Base-by-base conservation (phyloP, 2,888 invertebrate genomes). In the Cataglyphis livida region DNA sequence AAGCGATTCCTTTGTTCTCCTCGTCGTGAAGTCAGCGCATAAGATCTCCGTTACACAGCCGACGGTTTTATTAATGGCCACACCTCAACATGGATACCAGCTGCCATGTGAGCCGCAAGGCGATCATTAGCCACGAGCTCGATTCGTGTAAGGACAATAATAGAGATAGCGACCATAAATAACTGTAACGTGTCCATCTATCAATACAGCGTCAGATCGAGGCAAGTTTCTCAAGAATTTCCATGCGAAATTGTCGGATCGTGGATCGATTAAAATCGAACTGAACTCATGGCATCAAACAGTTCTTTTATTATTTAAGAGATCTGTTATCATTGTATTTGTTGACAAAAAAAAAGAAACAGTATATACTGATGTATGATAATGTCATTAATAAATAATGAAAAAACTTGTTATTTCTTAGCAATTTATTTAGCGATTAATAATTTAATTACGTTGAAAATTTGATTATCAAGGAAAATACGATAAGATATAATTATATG, bases 91-190 rank as follows among this genome's bases (percentile, higher is more conserved):
- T 74, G 81, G 81, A 84, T 83, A 90, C 84, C 87, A 87, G 86
- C 89, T 87, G 87, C 81, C 85, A 84, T 78, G 82, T 75, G 84
- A 85, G 78, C 83, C 86, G 66, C 84, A 84, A 84, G 84, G 59
- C 74, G 76, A 90, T 85, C 89, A 83, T 90, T 88, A 88, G 83
- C 38, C 38, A 59, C 54, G 48, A 71, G 51, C 71, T 81, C 78
- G 87, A 81, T 79, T 90, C 84, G 71, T 83, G 82, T 76, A 83
- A 83, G 88, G 88, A 90, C 90, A 91, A 91, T 91, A 89, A 92
- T 92, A 92, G 88, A 91, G 91, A 91, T 88, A 90, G 87, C 87
- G 73, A 76, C 85, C 75, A 85, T 91, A 92, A 92, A 92, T 91
- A 92, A 91, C 87, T 75, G 71, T 84, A 88, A 87, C 89, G 87